Percentiles rank a stretch among this genome's conserved stretches.
Conservation (phyloP, 2,797 vertebrate genomes). For the Sebastes nivosus region DNA sequence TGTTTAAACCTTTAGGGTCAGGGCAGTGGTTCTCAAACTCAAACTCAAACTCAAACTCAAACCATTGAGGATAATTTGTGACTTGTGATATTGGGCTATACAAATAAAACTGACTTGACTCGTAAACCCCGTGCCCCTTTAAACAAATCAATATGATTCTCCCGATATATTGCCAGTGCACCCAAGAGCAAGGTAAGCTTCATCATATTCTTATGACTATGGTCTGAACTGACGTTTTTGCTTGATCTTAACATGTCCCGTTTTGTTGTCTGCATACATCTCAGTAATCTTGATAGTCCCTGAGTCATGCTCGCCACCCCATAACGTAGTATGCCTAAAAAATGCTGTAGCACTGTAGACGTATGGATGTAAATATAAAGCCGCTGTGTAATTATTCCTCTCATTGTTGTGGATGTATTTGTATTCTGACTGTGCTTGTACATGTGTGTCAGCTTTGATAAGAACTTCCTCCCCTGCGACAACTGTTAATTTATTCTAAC, state of each 20-base stretch:
- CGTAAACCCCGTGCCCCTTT: not conserved
- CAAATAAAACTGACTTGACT: too few relatives aligned
- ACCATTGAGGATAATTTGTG: not conserved
- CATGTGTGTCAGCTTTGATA: slow-evolving; percentile 38
- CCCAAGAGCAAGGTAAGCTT: not conserved
- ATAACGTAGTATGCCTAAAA: not conserved
- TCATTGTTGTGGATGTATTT: slow-evolving; percentile 20
- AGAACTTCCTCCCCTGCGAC: slow-evolving; percentile 30
- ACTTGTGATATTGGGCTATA: too few relatives aligned
- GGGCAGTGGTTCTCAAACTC: not conserved
- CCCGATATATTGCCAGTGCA: not conserved
- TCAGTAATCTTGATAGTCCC: not conserved
- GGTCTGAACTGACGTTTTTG: not conserved
- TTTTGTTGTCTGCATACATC: not conserved
- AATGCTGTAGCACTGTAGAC: not conserved
- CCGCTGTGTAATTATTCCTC: not conserved
- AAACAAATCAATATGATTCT: not conserved
- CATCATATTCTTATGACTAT: not conserved
- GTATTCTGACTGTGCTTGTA: slow-evolving; percentile 14
- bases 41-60: not conserved
- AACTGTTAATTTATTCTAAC: slow-evolving; percentile 56
- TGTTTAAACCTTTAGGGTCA: too few relatives aligned
- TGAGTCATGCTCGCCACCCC: not conserved
- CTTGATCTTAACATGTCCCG: not conserved
- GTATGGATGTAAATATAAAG: not conserved